Conservation (phyloP, 2,797 vertebrate genomes). For the Halcyon chelicuti region DNA sequence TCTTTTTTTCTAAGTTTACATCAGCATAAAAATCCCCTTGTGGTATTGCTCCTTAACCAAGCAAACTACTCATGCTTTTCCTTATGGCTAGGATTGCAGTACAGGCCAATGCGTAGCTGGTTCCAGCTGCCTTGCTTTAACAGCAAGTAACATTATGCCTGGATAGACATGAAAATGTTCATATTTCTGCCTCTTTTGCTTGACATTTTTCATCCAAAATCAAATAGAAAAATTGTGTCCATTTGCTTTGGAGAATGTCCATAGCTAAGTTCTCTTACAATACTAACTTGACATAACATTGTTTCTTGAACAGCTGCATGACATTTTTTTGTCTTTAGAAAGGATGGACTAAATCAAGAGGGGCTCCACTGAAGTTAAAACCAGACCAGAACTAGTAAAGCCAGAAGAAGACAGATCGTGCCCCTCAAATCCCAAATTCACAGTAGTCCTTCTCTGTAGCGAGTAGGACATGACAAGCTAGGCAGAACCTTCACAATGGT, state of each 20-base stretch:
- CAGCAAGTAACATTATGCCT: conserved; percentile 18
- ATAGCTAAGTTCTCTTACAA: background rate
- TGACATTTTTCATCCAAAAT: conserved; percentile 1
- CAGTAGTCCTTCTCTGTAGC: background rate
- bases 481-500: background rate
- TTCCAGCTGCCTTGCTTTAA: conserved; percentile 2
- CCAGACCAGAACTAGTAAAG: background rate
- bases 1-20: conserved; percentile 51
- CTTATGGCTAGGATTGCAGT: background rate
- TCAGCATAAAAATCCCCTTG: conserved; percentile 61
- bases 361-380: background rate
- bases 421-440: background rate
- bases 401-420: background rate
- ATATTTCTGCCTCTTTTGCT: background rate
- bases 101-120: background rate
- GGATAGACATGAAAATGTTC: background rate
- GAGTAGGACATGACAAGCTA: background rate
- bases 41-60: conserved; percentile 33
- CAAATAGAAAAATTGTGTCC: background rate
- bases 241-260: background rate
- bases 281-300: background rate
- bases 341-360: background rate
- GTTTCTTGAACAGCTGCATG: background rate
- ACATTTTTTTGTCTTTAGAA: background rate
- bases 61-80: conserved; percentile 10